Percentiles rank a stretch among this genome's conserved stretches.
phyloP scores from a whole-genome alignment of 2,888 invertebrate species.

The Cecidostiba fungosa region DNA sequence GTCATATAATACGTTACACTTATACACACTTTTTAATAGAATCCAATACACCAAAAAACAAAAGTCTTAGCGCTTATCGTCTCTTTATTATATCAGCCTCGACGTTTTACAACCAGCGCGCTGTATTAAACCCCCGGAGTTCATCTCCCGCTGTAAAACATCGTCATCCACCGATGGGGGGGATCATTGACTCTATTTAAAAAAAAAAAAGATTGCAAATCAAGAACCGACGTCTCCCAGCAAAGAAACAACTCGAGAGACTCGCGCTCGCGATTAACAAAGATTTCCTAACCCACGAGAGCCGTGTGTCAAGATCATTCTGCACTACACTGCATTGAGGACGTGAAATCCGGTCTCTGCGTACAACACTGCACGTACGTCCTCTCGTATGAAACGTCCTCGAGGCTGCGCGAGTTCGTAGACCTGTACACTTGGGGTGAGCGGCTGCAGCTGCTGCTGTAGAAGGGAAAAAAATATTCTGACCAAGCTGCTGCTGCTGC shows the following conservation, averaged over 20 bases:
- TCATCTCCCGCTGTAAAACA: not conserved
- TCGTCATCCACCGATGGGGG: not conserved
- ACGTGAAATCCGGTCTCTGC: conserved; percentile 34
- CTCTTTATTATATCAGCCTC: too few relatives aligned
- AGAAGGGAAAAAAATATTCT: conserved; percentile 22
- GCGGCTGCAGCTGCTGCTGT: not conserved
- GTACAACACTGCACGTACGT: not conserved
- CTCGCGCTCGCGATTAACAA: conserved; percentile 30
- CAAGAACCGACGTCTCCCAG: not conserved
- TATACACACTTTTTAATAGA: not conserved
- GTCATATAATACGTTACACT: not conserved
- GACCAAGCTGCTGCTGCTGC: not conserved
- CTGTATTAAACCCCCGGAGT: not conserved
- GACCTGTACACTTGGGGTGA: conserved; percentile 21
- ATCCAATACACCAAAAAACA: not conserved
- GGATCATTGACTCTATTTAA: not conserved
- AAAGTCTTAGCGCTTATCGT: not conserved
- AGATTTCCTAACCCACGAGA: conserved; percentile 40
- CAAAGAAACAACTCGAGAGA: too few relatives aligned
- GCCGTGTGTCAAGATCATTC: conserved; percentile 38
- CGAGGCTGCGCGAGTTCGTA: conserved; percentile 37
- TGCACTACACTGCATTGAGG: conserved; percentile 25
- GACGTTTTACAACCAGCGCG: not conserved
- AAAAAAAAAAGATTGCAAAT: too few relatives aligned
- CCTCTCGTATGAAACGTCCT: conserved; percentile 11